A percentile compares a stretch with the other conserved stretches of the same genome.
These are phyloP conservation scores for Arctocebus calabarensis DNA, from an alignment of 2,797 vertebrate genomes.

Conservation along the genomic window DNA sequence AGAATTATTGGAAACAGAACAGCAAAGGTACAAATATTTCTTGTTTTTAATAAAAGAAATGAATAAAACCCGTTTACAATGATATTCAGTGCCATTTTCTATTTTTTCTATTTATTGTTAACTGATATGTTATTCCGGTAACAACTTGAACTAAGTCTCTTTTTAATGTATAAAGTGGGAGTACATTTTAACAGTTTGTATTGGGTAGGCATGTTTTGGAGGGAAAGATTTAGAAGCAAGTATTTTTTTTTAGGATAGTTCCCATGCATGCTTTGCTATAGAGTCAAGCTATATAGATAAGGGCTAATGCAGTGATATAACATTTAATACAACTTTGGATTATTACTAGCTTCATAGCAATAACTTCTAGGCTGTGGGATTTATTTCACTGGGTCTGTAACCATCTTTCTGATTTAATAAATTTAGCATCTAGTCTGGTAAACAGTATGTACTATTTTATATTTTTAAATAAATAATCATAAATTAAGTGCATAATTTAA, in stretches of 20 bases:
- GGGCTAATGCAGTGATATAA: constrained; percentile 34
- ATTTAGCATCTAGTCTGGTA: constrained; percentile 49
- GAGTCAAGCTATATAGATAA: constrained; percentile 7
- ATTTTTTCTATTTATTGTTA: neutral
- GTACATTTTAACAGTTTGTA: constrained; percentile 56
- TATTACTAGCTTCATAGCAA: constrained; percentile 49
- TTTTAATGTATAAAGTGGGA: constrained; percentile 28
- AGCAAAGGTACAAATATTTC: constrained; percentile 88
- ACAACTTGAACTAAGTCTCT: neutral
- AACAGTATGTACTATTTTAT: neutral
- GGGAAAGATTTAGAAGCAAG: neutral
- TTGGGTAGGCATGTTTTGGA: neutral
- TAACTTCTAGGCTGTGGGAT: neutral
- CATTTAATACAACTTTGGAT: constrained; percentile 41
- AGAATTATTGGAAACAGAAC: constrained; percentile 88
- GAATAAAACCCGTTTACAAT: constrained; percentile 46
- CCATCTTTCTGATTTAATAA: constrained; percentile 41
- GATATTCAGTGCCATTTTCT: constrained; percentile 53
- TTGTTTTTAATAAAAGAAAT: constrained; percentile 38
- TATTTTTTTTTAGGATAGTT: constrained; percentile 42
- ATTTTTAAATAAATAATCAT: neutral
- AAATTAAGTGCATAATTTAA: neutral
- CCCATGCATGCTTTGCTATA: neutral
- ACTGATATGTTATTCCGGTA: neutral
- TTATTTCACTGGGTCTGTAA: constrained; percentile 33